Percentiles rank a stretch among this genome's conserved stretches.
Evolutionary conservation across 2,888 invertebrate species (phyloP).

Genomic region (Omphaloscelis lunosa): DNA sequence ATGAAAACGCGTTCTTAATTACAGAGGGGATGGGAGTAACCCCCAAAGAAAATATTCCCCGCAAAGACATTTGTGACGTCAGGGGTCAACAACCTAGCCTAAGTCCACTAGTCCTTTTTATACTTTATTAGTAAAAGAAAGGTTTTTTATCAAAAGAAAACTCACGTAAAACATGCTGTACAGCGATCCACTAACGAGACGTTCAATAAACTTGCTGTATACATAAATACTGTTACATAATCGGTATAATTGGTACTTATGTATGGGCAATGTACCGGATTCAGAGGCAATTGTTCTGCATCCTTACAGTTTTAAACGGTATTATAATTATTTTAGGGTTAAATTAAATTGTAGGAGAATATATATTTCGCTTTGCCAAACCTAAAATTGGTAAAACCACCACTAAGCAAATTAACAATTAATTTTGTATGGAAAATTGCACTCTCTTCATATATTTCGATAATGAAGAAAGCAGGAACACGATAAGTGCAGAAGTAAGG

Average conservation of each 20-base stretch:
- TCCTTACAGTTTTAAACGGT: conserved; percentile 48
- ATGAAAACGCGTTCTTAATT: background rate
- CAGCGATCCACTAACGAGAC: conserved; percentile 52
- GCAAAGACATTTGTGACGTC: background rate
- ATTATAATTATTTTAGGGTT: conserved; percentile 42
- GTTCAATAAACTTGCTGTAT: conserved; percentile 36
- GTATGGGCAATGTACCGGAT: conserved; percentile 48
- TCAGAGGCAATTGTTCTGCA: conserved; percentile 47
- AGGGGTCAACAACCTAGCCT: background rate
- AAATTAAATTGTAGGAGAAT: background rate
- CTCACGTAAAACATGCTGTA: conserved; percentile 73
- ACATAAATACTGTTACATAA: conserved; percentile 46
- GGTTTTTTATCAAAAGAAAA: conserved; percentile 14
- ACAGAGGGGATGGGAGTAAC: background rate
- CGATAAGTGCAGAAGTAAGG: too few relatives aligned
- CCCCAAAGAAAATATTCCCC: background rate
- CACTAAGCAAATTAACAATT: too few relatives aligned
- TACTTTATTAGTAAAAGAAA: background rate
- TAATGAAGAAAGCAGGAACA: too few relatives aligned
- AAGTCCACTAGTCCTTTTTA: background rate
- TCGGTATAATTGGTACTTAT: conserved; percentile 48
- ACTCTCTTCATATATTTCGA: too few relatives aligned
- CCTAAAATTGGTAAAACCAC: too few relatives aligned
- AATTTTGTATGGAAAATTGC: too few relatives aligned
- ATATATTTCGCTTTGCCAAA: background rate